Percentiles rank a stretch among this genome's conserved stretches.
Conservation (phyloP, 2,888 invertebrate species). For the Drosophila subsilvestris region DNA sequence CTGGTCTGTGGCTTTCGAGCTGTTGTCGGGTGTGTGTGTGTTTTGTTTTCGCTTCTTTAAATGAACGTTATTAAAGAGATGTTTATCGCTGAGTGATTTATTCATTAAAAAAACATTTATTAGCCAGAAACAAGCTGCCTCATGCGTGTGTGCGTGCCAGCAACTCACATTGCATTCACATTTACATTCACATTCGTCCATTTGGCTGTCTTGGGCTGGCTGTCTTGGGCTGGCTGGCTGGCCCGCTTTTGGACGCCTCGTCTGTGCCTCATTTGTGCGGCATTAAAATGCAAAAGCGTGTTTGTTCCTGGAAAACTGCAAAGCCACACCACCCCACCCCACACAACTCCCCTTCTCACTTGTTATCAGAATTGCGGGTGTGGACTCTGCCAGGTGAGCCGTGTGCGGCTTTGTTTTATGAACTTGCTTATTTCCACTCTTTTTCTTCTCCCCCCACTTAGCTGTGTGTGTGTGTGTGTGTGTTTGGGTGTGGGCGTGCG, state of each 20-base stretch:
- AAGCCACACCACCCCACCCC: constrained; percentile 22
- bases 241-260: constrained; percentile 49
- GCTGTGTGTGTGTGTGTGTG: constrained; percentile 5
- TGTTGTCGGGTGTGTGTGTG: constrained; percentile 47
- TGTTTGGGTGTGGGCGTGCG: constrained; percentile 53
- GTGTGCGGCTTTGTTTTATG: constrained; percentile 59
- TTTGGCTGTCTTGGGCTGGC: constrained; percentile 15
- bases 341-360: not conserved
- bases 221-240: constrained; percentile 11
- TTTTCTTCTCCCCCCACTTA: no score
- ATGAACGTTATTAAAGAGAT: constrained; percentile 84
- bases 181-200: constrained; percentile 50
- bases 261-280: constrained; percentile 67
- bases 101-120: constrained; percentile 84
- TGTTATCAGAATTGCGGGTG: constrained; percentile 40
- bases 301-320: constrained; percentile 81
- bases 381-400: constrained; percentile 43
- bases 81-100: constrained; percentile 84
- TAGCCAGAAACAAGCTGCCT: constrained; percentile 76
- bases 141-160: constrained; percentile 46
- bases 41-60: constrained; percentile 80
- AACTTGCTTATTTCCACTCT: constrained; percentile 71
- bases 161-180: constrained; percentile 55
- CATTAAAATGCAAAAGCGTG: constrained; percentile 81
- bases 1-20: constrained; percentile 26